Evolutionary conservation across 2,113 vertebrate species (phyloP), one percentile per base, ranked within the genome.

Genomic region (Rattus rattus): DNA sequence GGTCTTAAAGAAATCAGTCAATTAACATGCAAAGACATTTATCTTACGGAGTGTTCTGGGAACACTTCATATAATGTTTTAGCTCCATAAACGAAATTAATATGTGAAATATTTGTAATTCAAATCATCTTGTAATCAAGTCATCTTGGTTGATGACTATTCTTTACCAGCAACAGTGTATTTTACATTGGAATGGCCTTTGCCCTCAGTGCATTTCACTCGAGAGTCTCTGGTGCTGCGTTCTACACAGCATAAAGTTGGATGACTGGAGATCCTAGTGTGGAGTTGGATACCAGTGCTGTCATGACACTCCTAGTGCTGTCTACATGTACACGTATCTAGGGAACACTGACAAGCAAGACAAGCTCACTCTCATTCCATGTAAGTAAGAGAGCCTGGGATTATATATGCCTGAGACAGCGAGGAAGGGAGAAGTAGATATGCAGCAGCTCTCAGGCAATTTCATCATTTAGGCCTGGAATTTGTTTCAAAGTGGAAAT

Each of bases 81-180:
- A 98, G 94, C 84, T 97, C 84, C 94, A 97, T 96, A 97, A 97
- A 98, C 94, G 97, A 97, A 96, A 98, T 97, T 98, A 98, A 96
- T 93, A 94, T 96, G 84, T 98, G 88, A 97, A 97, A 97, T 93
- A 98, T 95, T 97, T 98, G 96, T 97, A 94, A 98, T 96, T 97
- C 91, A 92, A 76, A 94, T 33, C 67, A 69, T 69, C 30, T 69
- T 69, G 13, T 14, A 69, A 69, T 36, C 30, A 69, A 69, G 67
- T 69, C 30, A 69, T 97, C 93, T 93, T 97, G 16, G 0, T 93
- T 96, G 84, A 97, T 91, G 47, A 96, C 91, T 88, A 90, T 92
- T 96, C 76, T 80, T 96, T 93, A 97, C 94, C n/a, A 97, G 84
- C 72, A 90, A 80, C 43, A 49, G 90, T 95, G 90, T 85, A 96